Evolutionary conservation across 2,888 invertebrate species (phyloP).

Genomic region (Pseudeuparius sepicola): DNA sequence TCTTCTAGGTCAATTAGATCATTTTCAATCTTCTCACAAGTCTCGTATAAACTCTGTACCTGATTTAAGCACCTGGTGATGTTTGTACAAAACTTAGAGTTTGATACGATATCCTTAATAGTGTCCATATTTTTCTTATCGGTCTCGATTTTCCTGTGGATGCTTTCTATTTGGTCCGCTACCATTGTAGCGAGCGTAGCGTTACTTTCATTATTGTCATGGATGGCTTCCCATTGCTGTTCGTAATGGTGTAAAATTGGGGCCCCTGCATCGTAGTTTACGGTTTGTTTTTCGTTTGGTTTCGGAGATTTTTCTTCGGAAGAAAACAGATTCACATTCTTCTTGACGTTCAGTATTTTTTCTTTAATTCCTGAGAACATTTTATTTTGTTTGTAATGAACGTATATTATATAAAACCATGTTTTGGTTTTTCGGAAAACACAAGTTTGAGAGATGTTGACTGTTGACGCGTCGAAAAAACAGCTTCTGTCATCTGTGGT

Average conservation of each 20-base stretch:
- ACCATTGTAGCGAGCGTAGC: slow-evolving; percentile 50
- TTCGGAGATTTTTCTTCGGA: slow-evolving; percentile 19
- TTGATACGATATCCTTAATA: slow-evolving; percentile 31
- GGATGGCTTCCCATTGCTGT: slow-evolving; percentile 60
- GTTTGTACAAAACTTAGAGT: slow-evolving; percentile 33
- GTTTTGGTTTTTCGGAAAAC: too few species aligned
- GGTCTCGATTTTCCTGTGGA: slow-evolving; percentile 30
- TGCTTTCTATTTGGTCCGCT: slow-evolving; percentile 40
- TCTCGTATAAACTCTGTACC: slow-evolving; percentile 44
- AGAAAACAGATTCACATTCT: slow-evolving; percentile 28
- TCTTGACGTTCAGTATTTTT: slow-evolving; percentile 27
- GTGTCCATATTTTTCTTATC: slow-evolving; percentile 31
- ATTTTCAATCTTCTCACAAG: slow-evolving; percentile 54
- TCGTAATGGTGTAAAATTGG: slow-evolving; percentile 61
- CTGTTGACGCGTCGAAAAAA: too few species aligned
- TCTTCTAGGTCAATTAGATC: slow-evolving; percentile 56
- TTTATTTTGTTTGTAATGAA: too few species aligned
- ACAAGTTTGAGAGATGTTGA: too few species aligned
- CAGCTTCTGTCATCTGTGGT: too few species aligned
- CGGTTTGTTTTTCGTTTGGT: slow-evolving; percentile 18
- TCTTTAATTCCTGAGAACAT: slow-evolving; percentile 31
- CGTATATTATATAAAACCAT: too few species aligned
- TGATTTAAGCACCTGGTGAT: slow-evolving; percentile 45
- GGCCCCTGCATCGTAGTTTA: slow-evolving; percentile 55
- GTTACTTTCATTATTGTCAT: slow-evolving; percentile 57